Percentiles rank a stretch among this genome's conserved stretches.
phyloP scores from a whole-genome alignment of 2,797 vertebrate genomes.

The Cygnus olor region DNA sequence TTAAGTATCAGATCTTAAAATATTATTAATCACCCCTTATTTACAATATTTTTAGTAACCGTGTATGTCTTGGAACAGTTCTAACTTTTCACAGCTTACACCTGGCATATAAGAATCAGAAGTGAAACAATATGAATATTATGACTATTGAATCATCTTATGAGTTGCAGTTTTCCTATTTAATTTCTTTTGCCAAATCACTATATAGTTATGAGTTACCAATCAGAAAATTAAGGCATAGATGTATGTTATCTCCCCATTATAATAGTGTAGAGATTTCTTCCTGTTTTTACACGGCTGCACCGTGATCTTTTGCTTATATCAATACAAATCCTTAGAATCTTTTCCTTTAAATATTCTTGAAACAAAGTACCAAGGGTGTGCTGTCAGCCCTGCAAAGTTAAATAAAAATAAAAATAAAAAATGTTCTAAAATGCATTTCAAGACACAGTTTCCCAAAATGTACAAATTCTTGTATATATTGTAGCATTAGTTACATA shows the following conservation, averaged over 20 bases:
- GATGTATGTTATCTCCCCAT: not conserved
- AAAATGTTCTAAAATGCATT: not conserved
- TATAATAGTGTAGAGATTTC: not conserved
- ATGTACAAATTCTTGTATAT: not conserved
- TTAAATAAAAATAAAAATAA: not conserved
- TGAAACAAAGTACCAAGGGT: not conserved
- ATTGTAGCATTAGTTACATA: slow-evolving; percentile 17
- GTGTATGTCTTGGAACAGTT: not conserved
- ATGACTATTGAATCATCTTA: not conserved
- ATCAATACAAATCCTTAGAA: not conserved
- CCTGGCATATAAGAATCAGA: not conserved
- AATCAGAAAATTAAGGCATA: not conserved
- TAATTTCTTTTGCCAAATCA: not conserved
- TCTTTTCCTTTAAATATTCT: not conserved
- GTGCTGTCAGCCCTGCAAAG: not conserved
- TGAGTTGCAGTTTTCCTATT: not conserved
- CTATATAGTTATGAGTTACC: not conserved
- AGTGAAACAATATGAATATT: not conserved
- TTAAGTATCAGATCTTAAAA: slow-evolving; percentile 31
- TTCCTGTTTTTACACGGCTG: slow-evolving; percentile 24
- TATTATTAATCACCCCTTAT: not conserved
- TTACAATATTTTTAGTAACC: slow-evolving; percentile 16
- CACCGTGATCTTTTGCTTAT: not conserved
- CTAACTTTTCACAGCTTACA: slow-evolving; percentile 1
- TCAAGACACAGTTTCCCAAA: not conserved